Conservation (phyloP, 35 echinoderm and acorn worm genomes). For the Acanthaster planci region DNA sequence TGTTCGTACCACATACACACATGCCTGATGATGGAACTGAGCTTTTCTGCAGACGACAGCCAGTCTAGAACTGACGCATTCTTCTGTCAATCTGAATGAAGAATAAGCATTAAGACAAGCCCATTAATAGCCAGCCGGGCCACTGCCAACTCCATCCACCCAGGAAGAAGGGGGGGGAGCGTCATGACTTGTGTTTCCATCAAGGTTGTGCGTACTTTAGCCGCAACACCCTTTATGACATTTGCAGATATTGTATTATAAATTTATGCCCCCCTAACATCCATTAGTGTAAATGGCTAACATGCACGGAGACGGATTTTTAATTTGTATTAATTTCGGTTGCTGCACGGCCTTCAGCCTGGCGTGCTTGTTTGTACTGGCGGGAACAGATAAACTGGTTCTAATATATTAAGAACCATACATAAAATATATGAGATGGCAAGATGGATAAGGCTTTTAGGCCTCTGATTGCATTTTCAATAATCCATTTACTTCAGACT, state of each 20-base stretch:
- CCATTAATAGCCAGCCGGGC: not conserved
- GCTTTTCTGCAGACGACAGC: too few species aligned
- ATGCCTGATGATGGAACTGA: too few species aligned
- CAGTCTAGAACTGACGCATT: too few species aligned
- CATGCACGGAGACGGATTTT: constrained; percentile 13
- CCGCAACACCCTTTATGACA: constrained; percentile 19
- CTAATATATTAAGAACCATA: not conserved
- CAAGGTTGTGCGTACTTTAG: constrained; percentile 22
- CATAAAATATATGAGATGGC: constrained; percentile 7
- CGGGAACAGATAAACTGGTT: not conserved
- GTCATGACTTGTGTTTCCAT: not conserved
- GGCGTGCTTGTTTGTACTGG: constrained; percentile 19
- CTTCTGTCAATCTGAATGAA: too few species aligned
- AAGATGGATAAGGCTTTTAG: constrained; percentile 20
- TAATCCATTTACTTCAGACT: not conserved
- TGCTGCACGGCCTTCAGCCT: not conserved
- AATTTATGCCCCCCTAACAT: constrained; percentile 19
- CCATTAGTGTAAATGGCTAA: constrained; percentile 26
- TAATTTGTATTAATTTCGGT: constrained; percentile 30
- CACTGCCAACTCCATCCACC: not conserved
- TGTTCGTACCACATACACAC: too few species aligned
- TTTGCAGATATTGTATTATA: constrained; percentile 32
- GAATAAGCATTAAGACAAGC: constrained; percentile 8
- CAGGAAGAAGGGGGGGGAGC: too few species aligned
- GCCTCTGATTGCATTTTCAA: constrained; percentile 10